Evolutionary conservation across 64 coral and sea anemone species (phyloP), one percentile per base, ranked within the genome.

Genomic region (Anthopleura sola): DNA sequence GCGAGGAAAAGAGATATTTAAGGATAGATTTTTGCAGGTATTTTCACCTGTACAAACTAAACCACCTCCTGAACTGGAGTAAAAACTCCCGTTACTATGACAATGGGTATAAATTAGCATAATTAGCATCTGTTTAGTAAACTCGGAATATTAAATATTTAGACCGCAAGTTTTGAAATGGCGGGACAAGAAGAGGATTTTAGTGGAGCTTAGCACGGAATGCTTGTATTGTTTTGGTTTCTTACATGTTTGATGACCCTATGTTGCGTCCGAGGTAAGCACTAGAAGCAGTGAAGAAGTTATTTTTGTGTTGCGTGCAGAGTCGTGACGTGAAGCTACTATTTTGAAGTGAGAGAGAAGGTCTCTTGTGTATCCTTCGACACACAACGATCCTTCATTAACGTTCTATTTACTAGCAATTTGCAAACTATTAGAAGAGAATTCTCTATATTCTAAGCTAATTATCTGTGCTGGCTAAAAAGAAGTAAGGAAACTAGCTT

Each of bases 211-310:
- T 83, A 84, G 34, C 68, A 36, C 71, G 31, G 80, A 89, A 89
- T 89, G 62, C 53, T 75, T 36, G 32, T 88, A 33, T 50, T 38
- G 17, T 88, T 88, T 48, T 88, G 87, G 80, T 38, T 83, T 36
- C 82, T 89, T 19, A n/a, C 71, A 20, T 78, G 46, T 83, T 75
- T 82, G 66, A 38, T 37, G 80, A 84, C 88, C 82, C 74, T 90
- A 90, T 90, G 88, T 75, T 84, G 88, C 64, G 68, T 14, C n/a
- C 69, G 16, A 90, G 88, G 88, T 90, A 85, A 48, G 81, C 7
- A 12, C 26, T n/a, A 3, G 5, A 15, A 12, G 29, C 9, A 37
- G 37, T 31, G 28, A 54, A 20, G 55, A 60, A 53, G 66, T 28
- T 75, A 31, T 85, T 90, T 57, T 26, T 8, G 28, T 21, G 7